A percentile compares a stretch with the other conserved stretches of the same genome.
phyloP scores from a whole-genome alignment of 2,888 invertebrate species.

The Rhyacophila evoluta region DNA sequence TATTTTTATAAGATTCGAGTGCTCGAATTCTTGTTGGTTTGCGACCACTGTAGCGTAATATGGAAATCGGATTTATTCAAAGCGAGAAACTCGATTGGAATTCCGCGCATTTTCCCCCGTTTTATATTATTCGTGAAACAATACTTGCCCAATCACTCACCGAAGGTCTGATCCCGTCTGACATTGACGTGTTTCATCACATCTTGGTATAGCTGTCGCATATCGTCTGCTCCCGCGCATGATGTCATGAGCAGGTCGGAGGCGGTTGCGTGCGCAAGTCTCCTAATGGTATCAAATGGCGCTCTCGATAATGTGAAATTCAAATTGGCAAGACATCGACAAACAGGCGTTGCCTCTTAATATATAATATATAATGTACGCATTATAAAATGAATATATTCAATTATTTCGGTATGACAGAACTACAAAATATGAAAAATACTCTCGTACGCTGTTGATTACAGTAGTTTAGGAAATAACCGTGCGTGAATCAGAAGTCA shows the following conservation, averaged over 20 bases:
- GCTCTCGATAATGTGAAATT: conserved; percentile 43
- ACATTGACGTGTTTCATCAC: conserved; percentile 37
- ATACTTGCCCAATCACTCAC: conserved; percentile 54
- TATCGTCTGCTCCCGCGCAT: conserved; percentile 40
- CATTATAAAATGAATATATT: no score
- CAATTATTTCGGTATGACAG: no score
- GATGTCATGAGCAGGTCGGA: conserved; percentile 32
- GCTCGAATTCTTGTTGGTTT: not conserved
- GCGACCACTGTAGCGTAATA: not conserved
- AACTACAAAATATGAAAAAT: no score
- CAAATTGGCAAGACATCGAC: conserved; percentile 31
- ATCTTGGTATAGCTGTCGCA: not conserved
- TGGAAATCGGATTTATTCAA: conserved; percentile 49
- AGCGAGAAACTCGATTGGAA: conserved; percentile 45
- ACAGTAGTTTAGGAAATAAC: no score
- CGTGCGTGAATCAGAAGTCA: no score
- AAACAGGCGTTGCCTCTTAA: not conserved
- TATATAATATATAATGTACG: no score
- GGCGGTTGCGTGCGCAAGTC: conserved; percentile 32
- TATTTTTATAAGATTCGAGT: no score
- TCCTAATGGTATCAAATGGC: conserved; percentile 37
- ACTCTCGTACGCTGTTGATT: no score
- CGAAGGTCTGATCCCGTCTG: conserved; percentile 46
- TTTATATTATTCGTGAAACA: conserved; percentile 52
- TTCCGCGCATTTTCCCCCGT: conserved; percentile 47